Base-by-base conservation (phyloP, 2,113 vertebrate genomes). In the Cnemophilus loriae region DNA sequence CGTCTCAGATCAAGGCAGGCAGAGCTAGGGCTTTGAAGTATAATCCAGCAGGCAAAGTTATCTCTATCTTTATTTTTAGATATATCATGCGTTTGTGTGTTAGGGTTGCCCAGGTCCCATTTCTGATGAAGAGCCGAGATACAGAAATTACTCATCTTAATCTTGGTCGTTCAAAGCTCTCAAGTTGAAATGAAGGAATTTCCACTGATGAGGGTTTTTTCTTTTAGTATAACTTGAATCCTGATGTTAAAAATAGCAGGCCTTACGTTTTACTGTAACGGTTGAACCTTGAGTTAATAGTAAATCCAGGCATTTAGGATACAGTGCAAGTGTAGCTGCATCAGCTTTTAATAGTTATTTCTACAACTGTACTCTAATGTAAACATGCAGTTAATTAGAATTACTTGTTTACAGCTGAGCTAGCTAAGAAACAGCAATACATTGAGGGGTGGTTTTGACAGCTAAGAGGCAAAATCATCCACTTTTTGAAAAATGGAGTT, bases 11-110 rank as follows among this genome's bases (percentile, higher is more conserved):
- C 24, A 52, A 93, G 88, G 53, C 95, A 95, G 73, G 57, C 71
- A 49, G 82, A 87, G 56, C 55, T 88, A 37, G 86, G 73, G 52
- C 77, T 92, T 90, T 91, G 77, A 90, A 88, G 63, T 95, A 7
- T 64, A 70, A 92, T 94, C 59, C 61, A 87, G 27, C 61, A 80
- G 59, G 67, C 78, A 85, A 60, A 84, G 67, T 77, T 81, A 7
- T 53, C 33, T 74, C 39, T 42, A 3, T 75, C 74, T 93, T 83
- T 93, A 76, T 77, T 95, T 96, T 96, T 92, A 90, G 88, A 19
- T 84, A 7, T 30, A 52, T 53, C 52, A 21, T 78, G 37, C 3
- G 0, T 94, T 80, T 95, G 59, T 87, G 8, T 74, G 4, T 68
- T 79, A 69, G 84, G 44, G 46, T 77, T 95, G 49, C 81, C 64